Evolutionary conservation across 2,888 invertebrate genomes (phyloP).

Genomic region (Platycnemis pennipes): DNA sequence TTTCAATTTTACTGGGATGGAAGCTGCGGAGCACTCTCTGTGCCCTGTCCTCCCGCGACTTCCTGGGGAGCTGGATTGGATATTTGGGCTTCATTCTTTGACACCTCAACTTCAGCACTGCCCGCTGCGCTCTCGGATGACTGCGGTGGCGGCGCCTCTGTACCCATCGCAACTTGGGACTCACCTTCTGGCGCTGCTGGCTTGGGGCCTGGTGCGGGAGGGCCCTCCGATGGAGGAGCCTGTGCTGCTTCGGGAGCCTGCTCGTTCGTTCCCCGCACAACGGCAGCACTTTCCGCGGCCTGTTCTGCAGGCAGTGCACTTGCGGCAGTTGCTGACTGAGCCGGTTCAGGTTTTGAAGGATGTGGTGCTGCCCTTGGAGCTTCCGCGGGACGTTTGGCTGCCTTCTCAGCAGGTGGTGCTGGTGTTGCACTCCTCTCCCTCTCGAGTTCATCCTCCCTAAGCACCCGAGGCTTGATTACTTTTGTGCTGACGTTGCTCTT

Average conservation of each 20-base stretch:
- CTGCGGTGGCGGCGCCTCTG: neutral
- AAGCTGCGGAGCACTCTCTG: slow-evolving; percentile 3
- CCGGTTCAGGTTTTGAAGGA: neutral
- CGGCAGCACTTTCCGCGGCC: neutral
- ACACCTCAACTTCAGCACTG: neutral
- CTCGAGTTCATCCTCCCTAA: neutral
- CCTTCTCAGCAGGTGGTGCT: neutral
- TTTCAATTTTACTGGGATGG: neutral
- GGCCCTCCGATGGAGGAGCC: neutral
- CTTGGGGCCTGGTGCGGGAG: slow-evolving; percentile 36
- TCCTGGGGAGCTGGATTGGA: slow-evolving; percentile 19
- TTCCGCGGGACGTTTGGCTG: neutral
- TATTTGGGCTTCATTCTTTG: neutral
- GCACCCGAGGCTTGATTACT: neutral
- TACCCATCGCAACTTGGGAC: slow-evolving; percentile 43
- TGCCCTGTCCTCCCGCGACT: neutral
- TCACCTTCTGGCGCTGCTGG: slow-evolving; percentile 58
- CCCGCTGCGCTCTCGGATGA: neutral
- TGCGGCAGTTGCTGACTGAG: neutral
- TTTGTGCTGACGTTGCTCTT: slow-evolving; percentile 48
- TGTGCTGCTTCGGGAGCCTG: neutral
- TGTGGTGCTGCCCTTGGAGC: too few species aligned
- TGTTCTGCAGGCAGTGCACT: neutral
- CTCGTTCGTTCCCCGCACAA: neutral
- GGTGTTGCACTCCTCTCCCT: slow-evolving; percentile 13